These are phyloP conservation scores for Trichonephila clavata DNA, from an alignment of 1,140 invertebrate genomes.

Conservation along the genomic window DNA sequence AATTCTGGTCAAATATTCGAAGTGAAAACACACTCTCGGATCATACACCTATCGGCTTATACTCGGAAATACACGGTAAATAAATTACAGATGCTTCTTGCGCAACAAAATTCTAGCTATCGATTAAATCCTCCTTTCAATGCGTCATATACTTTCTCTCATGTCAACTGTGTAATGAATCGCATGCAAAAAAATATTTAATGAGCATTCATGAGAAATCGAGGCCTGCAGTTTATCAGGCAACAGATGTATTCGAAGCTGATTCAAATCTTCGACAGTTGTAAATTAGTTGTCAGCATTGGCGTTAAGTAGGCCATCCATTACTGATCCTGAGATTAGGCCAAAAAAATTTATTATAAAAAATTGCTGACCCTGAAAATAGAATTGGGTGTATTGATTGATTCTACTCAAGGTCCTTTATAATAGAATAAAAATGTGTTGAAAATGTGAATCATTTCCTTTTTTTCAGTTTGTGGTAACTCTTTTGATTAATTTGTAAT, in stretches of 20 bases:
- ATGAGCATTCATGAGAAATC: constrained; percentile 28
- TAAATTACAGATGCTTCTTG: no score
- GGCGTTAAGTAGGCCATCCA: constrained; percentile 9
- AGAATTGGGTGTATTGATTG: not conserved
- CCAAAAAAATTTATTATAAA: not conserved
- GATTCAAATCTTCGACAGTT: constrained; percentile 41
- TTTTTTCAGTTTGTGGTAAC: not conserved
- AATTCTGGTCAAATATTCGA: no score
- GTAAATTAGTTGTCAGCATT: constrained; percentile 55
- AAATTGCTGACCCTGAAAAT: not conserved
- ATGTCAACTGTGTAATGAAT: not conserved
- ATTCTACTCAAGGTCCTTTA: not conserved
- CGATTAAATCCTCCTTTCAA: not conserved
- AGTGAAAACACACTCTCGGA: no score
- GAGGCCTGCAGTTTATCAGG: not conserved
- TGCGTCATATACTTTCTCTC: not conserved
- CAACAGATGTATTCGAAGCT: not conserved
- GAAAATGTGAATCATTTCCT: not conserved
- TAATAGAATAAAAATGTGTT: not conserved
- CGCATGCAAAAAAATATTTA: not conserved
- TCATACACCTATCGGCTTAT: no score
- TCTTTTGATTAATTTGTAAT: not conserved
- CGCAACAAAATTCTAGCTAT: no score
- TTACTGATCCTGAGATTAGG: constrained; percentile 44
- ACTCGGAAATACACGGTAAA: no score